Evolutionary conservation across 1,140 invertebrate species (phyloP), one percentile per base, ranked within the genome.

Genomic region (Megalopta genalis): DNA sequence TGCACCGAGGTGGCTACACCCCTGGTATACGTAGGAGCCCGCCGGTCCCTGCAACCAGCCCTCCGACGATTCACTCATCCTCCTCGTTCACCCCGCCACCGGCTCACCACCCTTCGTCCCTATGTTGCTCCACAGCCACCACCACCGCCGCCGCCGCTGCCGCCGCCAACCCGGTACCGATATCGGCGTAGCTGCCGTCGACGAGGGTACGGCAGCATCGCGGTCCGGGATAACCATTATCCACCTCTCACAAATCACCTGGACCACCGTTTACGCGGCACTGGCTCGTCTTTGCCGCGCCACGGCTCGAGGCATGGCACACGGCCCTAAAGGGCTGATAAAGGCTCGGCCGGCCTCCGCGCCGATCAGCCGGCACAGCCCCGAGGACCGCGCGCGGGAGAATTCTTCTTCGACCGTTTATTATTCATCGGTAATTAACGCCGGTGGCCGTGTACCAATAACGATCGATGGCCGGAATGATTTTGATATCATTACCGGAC

Each of bases 171-270:
- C 59, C 68, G 81, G 67, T 60, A 77, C 62, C 80, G 59, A 67
- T 81, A 81, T 74, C 69, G 67, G 66, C 62, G 46, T 54, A 66
- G 62, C 70, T 18, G 52, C 64, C 76, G 62, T 64, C 75, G 72
- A 83, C 79, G 77, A 67, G 78, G 78, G 46, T 77, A 75, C 84
- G 37, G 80, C 83, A 81, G 84, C 85, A 74, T 75, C 80, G 87
- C 80, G 80, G 87, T 88, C 88, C 88, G 90, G 88, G 90, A 88
- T 89, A 87, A 83, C 84, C 87, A 88, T 89, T 89, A 88, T 88
- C 87, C 85, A 84, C 83, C 86, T 91, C 88, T 91, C 90, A 90
- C 91, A 91, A 92, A 92, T 92, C 91, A 91, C 89, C 87, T 90
- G 87, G 88, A 90, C 89, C 88, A 77, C 82, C 86, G 82, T 87